These are phyloP conservation scores for Caenorhabditis sulstoni DNA, from an alignment of 2,888 invertebrate genomes.

Conservation along the genomic window DNA sequence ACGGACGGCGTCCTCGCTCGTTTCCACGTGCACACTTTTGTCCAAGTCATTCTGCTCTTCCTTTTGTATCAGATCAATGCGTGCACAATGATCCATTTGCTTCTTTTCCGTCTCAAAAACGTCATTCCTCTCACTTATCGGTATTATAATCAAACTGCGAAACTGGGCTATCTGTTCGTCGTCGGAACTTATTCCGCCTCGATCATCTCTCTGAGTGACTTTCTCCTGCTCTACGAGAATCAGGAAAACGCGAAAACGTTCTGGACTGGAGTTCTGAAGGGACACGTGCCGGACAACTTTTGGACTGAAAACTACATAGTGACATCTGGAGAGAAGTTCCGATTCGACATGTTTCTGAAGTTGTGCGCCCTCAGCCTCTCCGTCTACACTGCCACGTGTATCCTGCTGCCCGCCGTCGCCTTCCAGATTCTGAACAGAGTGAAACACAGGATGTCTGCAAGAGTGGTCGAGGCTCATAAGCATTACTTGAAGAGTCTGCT, in stretches of 20 bases:
- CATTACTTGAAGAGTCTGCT: slow-evolving; percentile 32
- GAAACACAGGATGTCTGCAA: slow-evolving; percentile 12
- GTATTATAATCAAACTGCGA: slow-evolving; percentile 8
- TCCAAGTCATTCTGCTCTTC: slow-evolving; percentile 35
- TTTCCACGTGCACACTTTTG: slow-evolving; percentile 16
- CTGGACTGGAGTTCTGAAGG: slow-evolving; percentile 8
- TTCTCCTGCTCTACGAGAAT: slow-evolving; percentile 20
- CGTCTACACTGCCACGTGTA: slow-evolving; percentile 13
- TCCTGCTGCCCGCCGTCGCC: slow-evolving; percentile 26
- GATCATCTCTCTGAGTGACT: slow-evolving; percentile 3
- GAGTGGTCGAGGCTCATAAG: slow-evolving; percentile 26
- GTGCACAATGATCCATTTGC: slow-evolving; percentile 39
- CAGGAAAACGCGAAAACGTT: slow-evolving; percentile 35
- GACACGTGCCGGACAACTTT: slow-evolving; percentile 26
- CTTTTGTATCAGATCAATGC: slow-evolving; percentile 42
- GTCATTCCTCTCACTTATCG: slow-evolving; percentile 35
- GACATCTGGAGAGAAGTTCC: slow-evolving; percentile 17
- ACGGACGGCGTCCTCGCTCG: slow-evolving; percentile 27
- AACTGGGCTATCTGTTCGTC: slow-evolving; percentile 5
- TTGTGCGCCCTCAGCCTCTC: slow-evolving; percentile 21
- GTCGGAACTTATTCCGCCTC: slow-evolving; percentile 21
- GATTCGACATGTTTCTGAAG: slow-evolving; percentile 35
- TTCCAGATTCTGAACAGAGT: slow-evolving; percentile 28
- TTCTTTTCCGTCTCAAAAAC: slow-evolving; percentile 33
- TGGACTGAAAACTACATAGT: slow-evolving; percentile 34